These are phyloP conservation scores for Hypotaenidia okinawae DNA, from an alignment of 2,797 vertebrate genomes.

Conservation along the genomic window DNA sequence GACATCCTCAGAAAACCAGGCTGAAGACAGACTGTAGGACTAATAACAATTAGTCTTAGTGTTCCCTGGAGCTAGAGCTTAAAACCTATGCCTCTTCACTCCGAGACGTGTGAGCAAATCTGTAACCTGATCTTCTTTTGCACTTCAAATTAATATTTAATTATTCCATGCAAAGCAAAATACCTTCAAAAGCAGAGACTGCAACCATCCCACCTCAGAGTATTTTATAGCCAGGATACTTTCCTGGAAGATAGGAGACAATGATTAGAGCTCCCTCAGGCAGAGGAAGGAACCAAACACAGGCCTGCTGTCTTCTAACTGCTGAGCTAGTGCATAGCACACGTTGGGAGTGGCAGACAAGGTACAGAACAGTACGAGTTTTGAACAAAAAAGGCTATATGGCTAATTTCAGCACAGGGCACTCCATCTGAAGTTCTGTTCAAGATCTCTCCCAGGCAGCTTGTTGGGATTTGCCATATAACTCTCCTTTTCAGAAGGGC, in stretches of 20 bases:
- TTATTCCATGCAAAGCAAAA: slow-evolving; percentile 40
- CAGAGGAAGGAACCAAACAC: slow-evolving; percentile 34
- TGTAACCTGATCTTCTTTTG: not conserved
- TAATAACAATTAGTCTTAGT: not conserved
- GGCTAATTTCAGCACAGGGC: not conserved
- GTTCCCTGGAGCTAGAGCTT: not conserved
- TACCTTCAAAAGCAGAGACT: slow-evolving; percentile 24
- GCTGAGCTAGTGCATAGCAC: slow-evolving; percentile 52
- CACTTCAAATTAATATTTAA: slow-evolving; percentile 52
- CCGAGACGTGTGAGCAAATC: not conserved
- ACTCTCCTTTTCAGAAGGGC: not conserved
- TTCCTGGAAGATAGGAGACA: slow-evolving; percentile 50
- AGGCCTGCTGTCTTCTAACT: slow-evolving; percentile 35
- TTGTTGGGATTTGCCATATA: not conserved
- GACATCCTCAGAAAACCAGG: not conserved
- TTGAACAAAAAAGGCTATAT: slow-evolving; percentile 5
- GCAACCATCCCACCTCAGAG: not conserved
- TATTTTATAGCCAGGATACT: slow-evolving; percentile 61
- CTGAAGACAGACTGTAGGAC: not conserved
- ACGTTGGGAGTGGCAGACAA: slow-evolving; percentile 10
- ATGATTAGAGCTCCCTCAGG: slow-evolving; percentile 61
- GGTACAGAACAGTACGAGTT: not conserved
- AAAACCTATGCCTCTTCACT: not conserved
- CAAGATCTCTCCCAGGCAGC: not conserved
- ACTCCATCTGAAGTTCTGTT: not conserved